A percentile compares a stretch with the other conserved stretches of the same genome.
phyloP scores from a whole-genome alignment of 2,888 invertebrate genomes.

The Limenitis camilla region DNA sequence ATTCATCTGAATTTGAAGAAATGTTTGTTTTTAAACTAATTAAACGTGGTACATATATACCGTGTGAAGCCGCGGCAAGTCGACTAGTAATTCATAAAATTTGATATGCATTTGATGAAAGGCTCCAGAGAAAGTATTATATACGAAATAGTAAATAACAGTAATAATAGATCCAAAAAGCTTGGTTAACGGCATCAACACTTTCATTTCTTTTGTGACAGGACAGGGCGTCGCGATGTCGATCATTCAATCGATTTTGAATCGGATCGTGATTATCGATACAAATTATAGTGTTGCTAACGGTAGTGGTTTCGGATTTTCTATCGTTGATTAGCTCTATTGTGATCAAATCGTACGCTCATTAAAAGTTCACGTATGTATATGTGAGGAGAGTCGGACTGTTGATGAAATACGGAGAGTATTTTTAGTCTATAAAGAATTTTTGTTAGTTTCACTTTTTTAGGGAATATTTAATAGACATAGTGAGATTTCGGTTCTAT shows the following conservation, averaged over 20 bases:
- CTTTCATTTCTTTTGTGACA: conserved; percentile 67
- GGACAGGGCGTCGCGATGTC: conserved; percentile 63
- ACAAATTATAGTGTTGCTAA: conserved; percentile 29
- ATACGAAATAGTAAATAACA: background rate
- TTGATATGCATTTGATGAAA: conserved; percentile 5
- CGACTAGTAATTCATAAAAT: too few species aligned
- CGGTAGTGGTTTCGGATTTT: conserved; percentile 54
- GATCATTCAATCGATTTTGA: conserved; percentile 49
- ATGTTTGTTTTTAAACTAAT: too few species aligned
- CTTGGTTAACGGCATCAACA: conserved; percentile 39
- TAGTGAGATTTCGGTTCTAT: too few species aligned
- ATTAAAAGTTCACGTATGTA: conserved; percentile 29
- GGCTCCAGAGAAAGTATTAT: background rate
- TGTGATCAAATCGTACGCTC: conserved; percentile 35
- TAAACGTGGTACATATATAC: too few species aligned
- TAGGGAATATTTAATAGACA: too few species aligned
- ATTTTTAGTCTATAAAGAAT: too few species aligned
- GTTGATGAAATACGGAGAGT: too few species aligned
- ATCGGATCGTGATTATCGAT: conserved; percentile 57
- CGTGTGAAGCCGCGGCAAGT: too few species aligned
- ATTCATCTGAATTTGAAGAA: too few species aligned
- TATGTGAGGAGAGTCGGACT: background rate
- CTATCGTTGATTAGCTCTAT: conserved; percentile 58
- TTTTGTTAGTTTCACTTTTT: too few species aligned
- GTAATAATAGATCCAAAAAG: conserved; percentile 24